Evolutionary conservation across 2,888 invertebrate species (phyloP).

Genomic region (Tenthredo mesomela): DNA sequence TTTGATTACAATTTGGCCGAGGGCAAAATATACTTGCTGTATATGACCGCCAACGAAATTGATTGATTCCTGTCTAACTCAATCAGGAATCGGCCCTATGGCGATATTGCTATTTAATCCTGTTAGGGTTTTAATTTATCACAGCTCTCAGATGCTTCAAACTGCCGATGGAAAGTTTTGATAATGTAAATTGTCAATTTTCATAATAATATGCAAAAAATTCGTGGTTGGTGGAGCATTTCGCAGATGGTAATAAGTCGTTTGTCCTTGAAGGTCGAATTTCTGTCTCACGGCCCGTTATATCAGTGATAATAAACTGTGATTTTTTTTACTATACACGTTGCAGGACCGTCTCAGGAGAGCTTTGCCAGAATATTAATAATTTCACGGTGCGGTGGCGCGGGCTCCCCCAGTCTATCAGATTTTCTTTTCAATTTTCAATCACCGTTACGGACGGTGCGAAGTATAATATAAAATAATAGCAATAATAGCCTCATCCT

Average conservation of each 20-base stretch:
- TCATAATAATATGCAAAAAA: constrained; percentile 9
- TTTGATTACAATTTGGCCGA: constrained; percentile 39
- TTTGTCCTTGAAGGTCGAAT: constrained; percentile 20
- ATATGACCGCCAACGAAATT: constrained; percentile 30
- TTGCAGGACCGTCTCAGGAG: constrained; percentile 38
- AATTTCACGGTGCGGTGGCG: constrained; percentile 52
- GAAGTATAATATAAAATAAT: constrained; percentile 49
- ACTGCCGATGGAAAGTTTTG: constrained; percentile 28
- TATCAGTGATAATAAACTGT: constrained; percentile 45
- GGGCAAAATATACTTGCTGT: constrained; percentile 30
- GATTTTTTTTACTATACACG: constrained; percentile 43
- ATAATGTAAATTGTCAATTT: constrained; percentile 44
- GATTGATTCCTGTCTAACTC: constrained; percentile 53
- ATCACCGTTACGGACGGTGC: constrained; percentile 50
- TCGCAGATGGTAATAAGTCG: constrained; percentile 21
- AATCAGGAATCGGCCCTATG: constrained; percentile 49
- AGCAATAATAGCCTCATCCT: constrained; percentile 37
- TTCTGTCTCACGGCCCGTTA: constrained; percentile 16
- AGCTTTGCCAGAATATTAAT: constrained; percentile 48
- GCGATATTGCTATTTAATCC: constrained; percentile 54
- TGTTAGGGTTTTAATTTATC: constrained; percentile 54
- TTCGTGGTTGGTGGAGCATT: not conserved
- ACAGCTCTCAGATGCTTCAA: not conserved
- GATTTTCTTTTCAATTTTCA: constrained; percentile 53
- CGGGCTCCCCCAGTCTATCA: constrained; percentile 42